Conservation (phyloP, 1,140 invertebrate species). For the Parapsyche elsis region DNA sequence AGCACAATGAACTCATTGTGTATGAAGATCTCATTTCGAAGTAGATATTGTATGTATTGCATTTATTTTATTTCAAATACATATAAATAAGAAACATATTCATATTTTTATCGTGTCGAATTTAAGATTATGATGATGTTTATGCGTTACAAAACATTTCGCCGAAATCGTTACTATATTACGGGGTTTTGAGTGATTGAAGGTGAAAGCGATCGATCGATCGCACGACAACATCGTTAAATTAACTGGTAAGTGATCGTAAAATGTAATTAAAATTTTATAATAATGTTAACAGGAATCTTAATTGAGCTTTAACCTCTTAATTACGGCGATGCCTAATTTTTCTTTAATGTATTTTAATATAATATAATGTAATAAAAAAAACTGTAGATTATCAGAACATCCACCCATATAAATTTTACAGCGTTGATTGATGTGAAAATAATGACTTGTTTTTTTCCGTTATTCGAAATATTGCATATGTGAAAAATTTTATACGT, state of each 20-base stretch:
- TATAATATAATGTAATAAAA: slow-evolving; percentile 5
- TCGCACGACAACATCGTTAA: neutral
- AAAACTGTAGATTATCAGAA: slow-evolving; percentile 4
- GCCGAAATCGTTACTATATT: too few relatives aligned
- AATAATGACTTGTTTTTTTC: slow-evolving; percentile 17
- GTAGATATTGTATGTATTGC: too few relatives aligned
- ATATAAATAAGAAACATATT: too few relatives aligned
- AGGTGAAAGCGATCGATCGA: neutral
- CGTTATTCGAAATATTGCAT: neutral
- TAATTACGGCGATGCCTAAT: slow-evolving; percentile 15
- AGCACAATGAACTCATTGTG: slow-evolving; percentile 20
- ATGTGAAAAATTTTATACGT: neutral
- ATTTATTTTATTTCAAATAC: too few relatives aligned
- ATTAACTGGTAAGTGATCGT: neutral
- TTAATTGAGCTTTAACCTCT: slow-evolving; percentile 32
- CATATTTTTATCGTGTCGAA: too few relatives aligned
- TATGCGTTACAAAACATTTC: too few relatives aligned
- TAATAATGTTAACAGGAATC: slow-evolving; percentile 22
- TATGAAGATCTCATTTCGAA: too few relatives aligned
- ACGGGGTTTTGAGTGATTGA: too few relatives aligned
- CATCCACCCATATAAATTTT: slow-evolving; percentile 30
- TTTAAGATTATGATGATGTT: too few relatives aligned
- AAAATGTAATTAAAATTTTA: slow-evolving; percentile 18
- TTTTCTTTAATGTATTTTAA: neutral
- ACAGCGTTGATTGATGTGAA: slow-evolving; percentile 27